Base-by-base conservation (phyloP, 2,888 invertebrate species). In the Merodon equestris region DNA sequence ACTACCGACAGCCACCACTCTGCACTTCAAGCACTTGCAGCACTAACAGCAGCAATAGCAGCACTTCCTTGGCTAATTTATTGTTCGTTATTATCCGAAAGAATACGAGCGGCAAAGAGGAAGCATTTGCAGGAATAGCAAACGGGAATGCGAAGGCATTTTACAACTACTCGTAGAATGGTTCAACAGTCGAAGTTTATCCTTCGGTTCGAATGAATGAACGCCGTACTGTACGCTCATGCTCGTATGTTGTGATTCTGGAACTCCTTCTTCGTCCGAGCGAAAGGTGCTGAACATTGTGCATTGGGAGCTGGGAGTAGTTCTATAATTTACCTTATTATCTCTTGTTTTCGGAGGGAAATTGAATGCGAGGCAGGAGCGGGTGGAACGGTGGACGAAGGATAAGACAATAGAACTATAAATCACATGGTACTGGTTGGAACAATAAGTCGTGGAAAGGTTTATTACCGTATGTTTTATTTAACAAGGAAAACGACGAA, bases 291-390 rank as follows among this genome's bases (percentile, higher is more conserved):
- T 50, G 61, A 56, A 18, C 40, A 50, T 18, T 40, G 40, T 3
- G 10, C 3, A 18, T 36, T 9, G 38, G 51, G 51, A 17, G 61
- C 42, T 18, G 48, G 18, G 38, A 71, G 77, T 44, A 71, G 77
- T 72, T 68, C 77, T 60, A 77, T 77, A 77, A 77, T 68, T 77
- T 72, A 77, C 61, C 47, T 19, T 58, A 73, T 73, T 77, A 77
- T 77, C 77, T 68, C 34, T 63, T 72, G 38, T 72, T 71, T 53
- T 58, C 13, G 27, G 19, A 7, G 9, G 60, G 42, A 47, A 51
- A 67, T 66, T 66, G 53, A 58, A 58, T 53, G 60, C 27, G 12
- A 50, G 19, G 14, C n/a, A n/a, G n/a, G n/a, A n/a, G n/a, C n/a
- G n/a, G n/a, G 40, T 10, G 9, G 42, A 27, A 3, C 5, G 36